Evolutionary conservation across 2,888 invertebrate species (phyloP).

Genomic region (Pachliopta kotzebuea): DNA sequence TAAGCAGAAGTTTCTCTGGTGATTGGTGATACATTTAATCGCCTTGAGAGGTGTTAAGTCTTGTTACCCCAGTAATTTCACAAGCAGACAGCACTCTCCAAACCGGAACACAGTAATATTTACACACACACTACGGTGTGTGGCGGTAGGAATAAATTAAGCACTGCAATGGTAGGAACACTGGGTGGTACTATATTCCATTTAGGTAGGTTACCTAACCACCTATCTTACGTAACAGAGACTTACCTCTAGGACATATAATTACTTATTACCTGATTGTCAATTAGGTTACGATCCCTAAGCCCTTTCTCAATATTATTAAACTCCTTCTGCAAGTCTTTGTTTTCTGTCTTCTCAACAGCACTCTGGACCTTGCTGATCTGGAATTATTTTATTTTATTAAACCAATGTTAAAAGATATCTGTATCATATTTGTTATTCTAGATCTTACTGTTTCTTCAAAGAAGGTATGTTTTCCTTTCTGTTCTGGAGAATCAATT

Average conservation of each 20-base stretch:
- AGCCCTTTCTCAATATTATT: slow-evolving; percentile 77
- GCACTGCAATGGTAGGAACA: too few species aligned
- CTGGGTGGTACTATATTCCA: too few species aligned
- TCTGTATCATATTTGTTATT: neutral
- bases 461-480: slow-evolving; percentile 81
- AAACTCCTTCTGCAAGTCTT: slow-evolving; percentile 79
- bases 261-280: slow-evolving; percentile 54
- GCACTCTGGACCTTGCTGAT: slow-evolving; percentile 72
- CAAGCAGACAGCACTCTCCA: too few species aligned
- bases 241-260: neutral
- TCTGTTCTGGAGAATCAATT: slow-evolving; percentile 71
- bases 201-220: too few species aligned
- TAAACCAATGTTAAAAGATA: neutral
- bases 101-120: too few species aligned
- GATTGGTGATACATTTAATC: too few species aligned
- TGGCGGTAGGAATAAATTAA: too few species aligned
- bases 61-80: too few species aligned
- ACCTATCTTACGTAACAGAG: too few species aligned
- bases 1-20: too few species aligned
- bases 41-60: too few species aligned
- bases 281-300: slow-evolving; percentile 74
- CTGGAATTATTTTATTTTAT: slow-evolving; percentile 50
- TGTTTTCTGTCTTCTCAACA: slow-evolving; percentile 68
- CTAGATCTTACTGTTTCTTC: slow-evolving; percentile 79
- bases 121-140: too few species aligned